Percentiles rank a stretch among this genome's conserved stretches.
Evolutionary conservation across 30 jellyfish, hydroid and myxozoan species (phyloP).

Genomic region (Euphysa ruthae): DNA sequence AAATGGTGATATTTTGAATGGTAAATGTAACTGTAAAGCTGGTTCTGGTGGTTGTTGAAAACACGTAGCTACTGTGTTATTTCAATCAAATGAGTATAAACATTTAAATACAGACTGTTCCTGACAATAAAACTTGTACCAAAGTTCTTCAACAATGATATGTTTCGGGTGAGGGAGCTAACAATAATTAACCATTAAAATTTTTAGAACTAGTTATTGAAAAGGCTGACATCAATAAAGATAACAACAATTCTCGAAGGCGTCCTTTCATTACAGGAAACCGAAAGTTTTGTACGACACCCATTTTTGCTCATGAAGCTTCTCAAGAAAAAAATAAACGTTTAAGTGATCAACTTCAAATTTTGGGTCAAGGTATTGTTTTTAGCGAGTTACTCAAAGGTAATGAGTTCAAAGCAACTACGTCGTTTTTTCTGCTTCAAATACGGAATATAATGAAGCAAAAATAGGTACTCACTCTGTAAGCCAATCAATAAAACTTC

Average conservation of each 20-base stretch:
- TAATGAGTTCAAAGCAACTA: too few species aligned
- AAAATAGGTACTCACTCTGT: too few species aligned
- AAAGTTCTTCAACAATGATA: too few species aligned
- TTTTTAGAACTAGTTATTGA: not conserved
- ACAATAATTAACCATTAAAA: not conserved
- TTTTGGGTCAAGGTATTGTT: too few species aligned
- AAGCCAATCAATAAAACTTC: too few species aligned
- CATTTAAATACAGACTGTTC: not conserved
- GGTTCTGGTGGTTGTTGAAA: not conserved
- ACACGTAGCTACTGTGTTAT: not conserved
- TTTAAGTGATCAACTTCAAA: too few species aligned
- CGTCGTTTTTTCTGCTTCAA: too few species aligned
- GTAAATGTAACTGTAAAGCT: not conserved
- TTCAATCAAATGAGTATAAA: not conserved
- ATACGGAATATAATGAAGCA: too few species aligned
- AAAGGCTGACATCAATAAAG: not conserved
- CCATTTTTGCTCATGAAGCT: not conserved
- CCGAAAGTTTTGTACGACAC: not conserved
- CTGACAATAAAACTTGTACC: too few species aligned
- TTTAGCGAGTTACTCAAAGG: too few species aligned
- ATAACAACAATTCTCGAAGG: constrained; percentile 1
- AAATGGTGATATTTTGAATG: not conserved
- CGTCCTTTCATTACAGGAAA: not conserved
- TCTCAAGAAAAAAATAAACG: not conserved
- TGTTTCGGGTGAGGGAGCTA: too few species aligned